Base-by-base conservation (phyloP, 2,797 vertebrate genomes). In the Pachyuromys duprasi region DNA sequence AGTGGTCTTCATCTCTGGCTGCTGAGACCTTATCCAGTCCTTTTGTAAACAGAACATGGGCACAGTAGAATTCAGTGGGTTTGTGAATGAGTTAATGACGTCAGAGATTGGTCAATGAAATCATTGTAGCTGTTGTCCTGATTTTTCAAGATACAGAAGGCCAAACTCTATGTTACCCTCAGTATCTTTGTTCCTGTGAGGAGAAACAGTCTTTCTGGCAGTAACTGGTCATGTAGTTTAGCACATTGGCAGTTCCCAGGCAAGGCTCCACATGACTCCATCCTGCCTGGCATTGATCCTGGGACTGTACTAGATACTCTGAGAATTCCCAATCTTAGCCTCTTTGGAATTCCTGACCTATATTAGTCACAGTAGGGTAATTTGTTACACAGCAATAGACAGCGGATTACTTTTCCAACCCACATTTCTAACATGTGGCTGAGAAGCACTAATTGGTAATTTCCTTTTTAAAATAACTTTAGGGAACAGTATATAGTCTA, bases 401-500 rank as follows among this genome's bases (percentile, higher is more conserved):
- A 86, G 57, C 4, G 11, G 65, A 86, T 45, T 1, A 17, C 42
- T 84, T 24, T 84, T 79, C 26, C 45, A 67, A 63, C 33, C 28
- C 4, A 42, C 5, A 53, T 70, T 82, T 78, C 39, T 55, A 76
- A 24, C 31, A 11, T 20, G 53, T 33, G 2, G 28, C 60, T n/a
- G 14, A 89, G 72, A 89, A 75, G 12, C 60, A 65, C 15, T 65
- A 93, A 91, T 91, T 89, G 60, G 39, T 80, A 72, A 42, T 78
- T 49, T 39, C 3, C 5, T 17, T 82, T 39, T 86, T 62, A 69
- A 81, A 60, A 65, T 57, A 89, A 81, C 22, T 89, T 76, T 86
- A 93, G 75, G 84, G 67, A 60, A n/a, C n/a, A 53, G 24, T 86
- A 14, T 76, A 70, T 69, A 53, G 36, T 67, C 49, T 49, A 14